Base-by-base conservation (phyloP, 2,888 invertebrate genomes). In the Eilema depressum region DNA sequence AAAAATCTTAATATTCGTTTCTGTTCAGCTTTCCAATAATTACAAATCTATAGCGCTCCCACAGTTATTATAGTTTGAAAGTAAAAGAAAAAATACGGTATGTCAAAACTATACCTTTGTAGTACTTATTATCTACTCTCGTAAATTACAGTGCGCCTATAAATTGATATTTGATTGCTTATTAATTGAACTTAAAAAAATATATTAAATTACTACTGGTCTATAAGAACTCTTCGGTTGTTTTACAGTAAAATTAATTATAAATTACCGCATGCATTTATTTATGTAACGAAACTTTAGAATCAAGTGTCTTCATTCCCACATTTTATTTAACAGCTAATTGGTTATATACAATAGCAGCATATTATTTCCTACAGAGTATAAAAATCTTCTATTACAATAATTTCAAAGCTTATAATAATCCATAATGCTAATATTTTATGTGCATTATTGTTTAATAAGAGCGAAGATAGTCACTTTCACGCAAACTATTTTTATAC, bases 401-500 rank as follows among this genome's bases (percentile, higher is more conserved):
- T n/a, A n/a, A n/a, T 53, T n/a, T n/a, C 8, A 4, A 53, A 53
- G n/a, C 2, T 53, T 53, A n/a, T 53, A 53, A n/a, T n/a, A 53
- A 53, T 20, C 20, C 47, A 8, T 41, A n/a, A 41, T 41, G 41
- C 17, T 41, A 41, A 17, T 41, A 37, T 12, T 37, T 37, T 37
- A 41, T 17, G 17, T 41, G 41, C 41, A 41, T 14, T 41, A 41
- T 41, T 17, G 17, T 17, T 41, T 17, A 17, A 41, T 41, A 47
- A 8, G 20, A 37, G 2, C 7, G 85, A 87, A 87, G 81, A 75
- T 70, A 74, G 69, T 73, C 71, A 68, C 77, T 75, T 85, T 85
- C 86, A 84, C 80, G 80, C 82, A 84, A 80, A 66, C 70, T 81
- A 78, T 70, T 64, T 69, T 61, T 63, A 71, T 20, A 66, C 75